Evolutionary conservation across 2,888 invertebrate genomes (phyloP).

Genomic region (Caradrina kadenii): DNA sequence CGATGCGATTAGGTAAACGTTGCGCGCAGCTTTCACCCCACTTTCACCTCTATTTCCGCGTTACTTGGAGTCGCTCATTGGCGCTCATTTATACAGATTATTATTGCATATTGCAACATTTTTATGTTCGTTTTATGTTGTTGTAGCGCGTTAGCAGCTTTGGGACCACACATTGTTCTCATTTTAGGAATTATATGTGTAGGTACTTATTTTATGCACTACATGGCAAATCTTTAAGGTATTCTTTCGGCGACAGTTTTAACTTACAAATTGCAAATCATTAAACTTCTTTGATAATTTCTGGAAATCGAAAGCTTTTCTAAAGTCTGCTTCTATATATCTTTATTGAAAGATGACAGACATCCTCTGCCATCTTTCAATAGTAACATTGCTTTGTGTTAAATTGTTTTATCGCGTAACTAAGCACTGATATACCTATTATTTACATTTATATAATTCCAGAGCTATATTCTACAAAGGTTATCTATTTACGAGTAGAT

Average conservation of each 20-base stretch:
- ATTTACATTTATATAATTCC: constrained; percentile 48
- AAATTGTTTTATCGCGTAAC: constrained; percentile 43
- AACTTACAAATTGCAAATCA: constrained; percentile 3
- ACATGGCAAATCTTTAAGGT: constrained; percentile 10
- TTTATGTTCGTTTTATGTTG: constrained; percentile 41
- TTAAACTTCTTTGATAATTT: not conserved
- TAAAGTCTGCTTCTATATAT: not conserved
- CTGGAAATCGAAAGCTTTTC: not conserved
- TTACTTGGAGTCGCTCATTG: constrained; percentile 74
- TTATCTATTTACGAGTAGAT: constrained; percentile 54
- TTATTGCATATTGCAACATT: constrained; percentile 66
- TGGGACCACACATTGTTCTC: constrained; percentile 15
- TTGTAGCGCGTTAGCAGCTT: constrained; percentile 26
- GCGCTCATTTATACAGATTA: constrained; percentile 68
- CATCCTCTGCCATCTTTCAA: not conserved
- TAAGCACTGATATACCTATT: constrained; percentile 47
- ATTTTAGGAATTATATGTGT: not conserved
- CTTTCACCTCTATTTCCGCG: constrained; percentile 89
- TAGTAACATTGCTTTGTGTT: not conserved
- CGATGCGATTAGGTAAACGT: constrained; percentile 87
- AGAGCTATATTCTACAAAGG: constrained; percentile 55
- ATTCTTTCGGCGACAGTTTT: not conserved
- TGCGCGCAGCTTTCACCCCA: constrained; percentile 88
- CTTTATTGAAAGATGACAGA: no score
- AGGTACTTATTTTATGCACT: constrained; percentile 4